phyloP scores from a whole-genome alignment of 1,140 invertebrate genomes.

The Brachystomella parvula region DNA sequence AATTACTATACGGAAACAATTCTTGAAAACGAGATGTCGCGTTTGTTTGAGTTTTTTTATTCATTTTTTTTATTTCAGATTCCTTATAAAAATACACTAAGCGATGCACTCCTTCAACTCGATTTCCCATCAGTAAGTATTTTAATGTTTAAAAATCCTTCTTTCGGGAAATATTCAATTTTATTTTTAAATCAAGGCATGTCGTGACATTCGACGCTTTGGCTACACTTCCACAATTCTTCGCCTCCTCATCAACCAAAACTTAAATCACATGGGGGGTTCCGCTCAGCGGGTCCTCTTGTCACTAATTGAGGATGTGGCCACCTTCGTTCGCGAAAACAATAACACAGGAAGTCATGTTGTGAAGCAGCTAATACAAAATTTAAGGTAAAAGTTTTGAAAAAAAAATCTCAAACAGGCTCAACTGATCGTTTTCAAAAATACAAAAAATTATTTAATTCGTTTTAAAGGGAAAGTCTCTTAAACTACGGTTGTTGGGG shows the following conservation, averaged over 20 bases:
- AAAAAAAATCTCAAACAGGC: background rate
- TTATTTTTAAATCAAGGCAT: too few species aligned
- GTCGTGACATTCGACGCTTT: constrained; percentile 85
- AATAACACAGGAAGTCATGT: constrained; percentile 13
- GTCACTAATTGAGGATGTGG: constrained; percentile 59
- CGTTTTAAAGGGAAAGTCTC: constrained; percentile 20
- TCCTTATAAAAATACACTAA: constrained; percentile 87
- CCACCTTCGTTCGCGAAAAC: constrained; percentile 24
- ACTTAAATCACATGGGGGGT: constrained; percentile 74
- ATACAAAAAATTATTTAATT: constrained; percentile 14
- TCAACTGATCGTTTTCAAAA: background rate
- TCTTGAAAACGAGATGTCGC: background rate
- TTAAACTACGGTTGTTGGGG: constrained; percentile 55
- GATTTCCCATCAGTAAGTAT: constrained; percentile 93
- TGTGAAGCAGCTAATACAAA: background rate
- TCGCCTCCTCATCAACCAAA: constrained; percentile 70
- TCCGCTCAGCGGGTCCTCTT: constrained; percentile 87
- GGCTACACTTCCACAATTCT: constrained; percentile 93
- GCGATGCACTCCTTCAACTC: constrained; percentile 85
- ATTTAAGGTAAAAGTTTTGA: constrained; percentile 7
- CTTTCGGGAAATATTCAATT: too few species aligned
- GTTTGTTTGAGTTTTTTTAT: background rate
- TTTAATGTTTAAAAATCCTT: too few species aligned
- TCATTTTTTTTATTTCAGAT: constrained; percentile 54
- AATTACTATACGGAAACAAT: background rate